Percentiles rank a stretch among this genome's conserved stretches.
These are phyloP conservation scores for Dendrolimus punctatus DNA, from an alignment of 1,140 invertebrate genomes.

Conservation along the genomic window DNA sequence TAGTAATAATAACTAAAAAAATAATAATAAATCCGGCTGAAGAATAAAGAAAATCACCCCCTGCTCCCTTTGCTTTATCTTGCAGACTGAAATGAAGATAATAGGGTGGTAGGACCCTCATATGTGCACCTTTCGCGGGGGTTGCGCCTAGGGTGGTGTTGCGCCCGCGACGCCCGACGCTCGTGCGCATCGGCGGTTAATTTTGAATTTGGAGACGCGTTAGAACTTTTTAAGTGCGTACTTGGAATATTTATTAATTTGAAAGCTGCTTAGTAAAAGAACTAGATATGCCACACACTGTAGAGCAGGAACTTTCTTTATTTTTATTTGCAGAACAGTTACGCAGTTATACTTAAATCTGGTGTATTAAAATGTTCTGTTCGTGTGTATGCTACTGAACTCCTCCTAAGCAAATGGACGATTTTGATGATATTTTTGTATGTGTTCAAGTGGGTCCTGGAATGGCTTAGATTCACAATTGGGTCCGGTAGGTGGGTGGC, in stretches of 20 bases:
- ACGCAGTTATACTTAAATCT: too few relatives aligned
- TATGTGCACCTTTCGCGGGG: conserved; percentile 59
- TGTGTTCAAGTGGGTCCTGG: too few relatives aligned
- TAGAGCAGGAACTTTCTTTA: too few relatives aligned
- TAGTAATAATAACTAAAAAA: conserved; percentile 70
- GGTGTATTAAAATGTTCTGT: too few relatives aligned
- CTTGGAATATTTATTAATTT: conserved; percentile 12
- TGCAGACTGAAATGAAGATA: conserved; percentile 70
- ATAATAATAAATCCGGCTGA: conserved; percentile 71
- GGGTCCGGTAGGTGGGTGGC: too few relatives aligned
- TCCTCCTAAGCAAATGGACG: too few relatives aligned
- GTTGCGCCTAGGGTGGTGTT: conserved; percentile 34
- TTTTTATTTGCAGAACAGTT: too few relatives aligned
- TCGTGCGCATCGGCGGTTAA: conserved; percentile 47
- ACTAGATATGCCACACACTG: too few relatives aligned
- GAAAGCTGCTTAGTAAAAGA: background rate
- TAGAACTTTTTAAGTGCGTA: conserved; percentile 8
- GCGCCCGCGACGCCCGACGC: conserved; percentile 27
- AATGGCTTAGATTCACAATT: too few relatives aligned
- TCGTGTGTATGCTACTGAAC: too few relatives aligned
- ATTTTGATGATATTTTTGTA: too few relatives aligned
- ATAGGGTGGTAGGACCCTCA: conserved; percentile 52
- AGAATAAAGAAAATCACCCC: conserved; percentile 70
- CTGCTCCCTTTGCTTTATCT: conserved; percentile 67
- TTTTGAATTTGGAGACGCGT: conserved; percentile 39